Percentiles rank a stretch among this genome's conserved stretches.
Conservation (phyloP, 2,113 vertebrate genomes). For the Probosciger aterrimus region DNA sequence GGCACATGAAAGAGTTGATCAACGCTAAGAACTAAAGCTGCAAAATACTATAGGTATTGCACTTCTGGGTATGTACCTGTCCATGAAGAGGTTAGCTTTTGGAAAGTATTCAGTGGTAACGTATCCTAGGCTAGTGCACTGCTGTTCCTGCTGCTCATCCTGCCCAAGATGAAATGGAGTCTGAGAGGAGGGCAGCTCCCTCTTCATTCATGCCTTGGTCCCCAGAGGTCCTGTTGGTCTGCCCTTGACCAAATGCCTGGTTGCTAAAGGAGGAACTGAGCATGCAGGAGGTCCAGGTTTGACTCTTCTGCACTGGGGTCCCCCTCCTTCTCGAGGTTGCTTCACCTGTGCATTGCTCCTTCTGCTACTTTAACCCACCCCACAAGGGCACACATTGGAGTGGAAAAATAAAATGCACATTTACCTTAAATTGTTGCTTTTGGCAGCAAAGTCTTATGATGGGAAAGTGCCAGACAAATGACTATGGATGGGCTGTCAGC, state of each 20-base stretch:
- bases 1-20: neutral
- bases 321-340: fast-evolving
- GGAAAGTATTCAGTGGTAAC: neutral
- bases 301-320: neutral
- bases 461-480: neutral
- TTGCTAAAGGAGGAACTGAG: neutral
- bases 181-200: neutral
- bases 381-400: neutral
- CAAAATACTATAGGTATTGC: neutral
- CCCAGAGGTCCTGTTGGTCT: fast-evolving
- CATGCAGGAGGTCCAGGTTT: neutral
- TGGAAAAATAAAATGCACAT: neutral
- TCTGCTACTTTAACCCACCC: neutral
- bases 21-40: neutral
- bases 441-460: neutral
- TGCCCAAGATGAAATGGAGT: neutral
- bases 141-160: neutral
- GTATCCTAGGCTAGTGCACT: neutral
- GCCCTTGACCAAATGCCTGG: neutral
- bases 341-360: neutral
- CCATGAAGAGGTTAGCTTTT: neutral
- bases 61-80: neutral
- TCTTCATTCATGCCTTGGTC: neutral
- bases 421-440: neutral
- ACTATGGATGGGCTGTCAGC: neutral